A percentile compares a stretch with the other conserved stretches of the same genome.
Evolutionary conservation across 2,888 invertebrate species (phyloP).

Genomic region (Listrodromus nycthemerus): DNA sequence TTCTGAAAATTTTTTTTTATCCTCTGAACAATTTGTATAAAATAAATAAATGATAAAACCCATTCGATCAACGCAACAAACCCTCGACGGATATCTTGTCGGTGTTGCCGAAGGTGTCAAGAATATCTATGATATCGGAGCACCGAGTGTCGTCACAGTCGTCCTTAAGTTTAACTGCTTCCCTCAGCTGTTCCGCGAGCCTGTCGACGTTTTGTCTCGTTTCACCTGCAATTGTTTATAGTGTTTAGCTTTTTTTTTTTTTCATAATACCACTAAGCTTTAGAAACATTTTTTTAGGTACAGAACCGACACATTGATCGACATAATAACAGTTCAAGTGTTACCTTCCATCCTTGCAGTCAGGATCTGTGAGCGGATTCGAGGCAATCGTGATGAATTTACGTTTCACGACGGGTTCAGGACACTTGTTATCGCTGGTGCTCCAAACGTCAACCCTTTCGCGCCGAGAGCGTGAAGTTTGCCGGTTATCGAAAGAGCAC

Average conservation of each 20-base stretch:
- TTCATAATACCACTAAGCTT: not conserved
- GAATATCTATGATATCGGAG: constrained; percentile 69
- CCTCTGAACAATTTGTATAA: not conserved
- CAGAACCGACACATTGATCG: not conserved
- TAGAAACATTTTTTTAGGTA: not conserved
- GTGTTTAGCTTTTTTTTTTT: not conserved
- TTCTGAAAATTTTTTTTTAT: constrained; percentile 69
- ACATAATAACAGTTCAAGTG: not conserved
- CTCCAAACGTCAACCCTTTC: constrained; percentile 7
- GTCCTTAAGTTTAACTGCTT: constrained; percentile 68
- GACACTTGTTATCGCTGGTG: constrained; percentile 44
- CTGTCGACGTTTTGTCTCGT: constrained; percentile 72
- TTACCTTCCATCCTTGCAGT: constrained; percentile 61
- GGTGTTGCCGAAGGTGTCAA: constrained; percentile 74
- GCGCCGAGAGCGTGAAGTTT: constrained; percentile 8
- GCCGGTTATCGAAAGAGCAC: constrained; percentile 2
- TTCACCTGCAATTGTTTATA: constrained; percentile 67
- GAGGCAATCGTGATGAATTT: constrained; percentile 50
- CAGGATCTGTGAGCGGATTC: constrained; percentile 19
- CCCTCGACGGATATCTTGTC: constrained; percentile 75
- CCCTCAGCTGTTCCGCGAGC: constrained; percentile 72
- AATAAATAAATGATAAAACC: constrained; percentile 1
- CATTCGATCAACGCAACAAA: not conserved
- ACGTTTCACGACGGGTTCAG: constrained; percentile 15
- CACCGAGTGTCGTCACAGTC: constrained; percentile 64